Evolutionary conservation across 2,888 invertebrate species (phyloP).

Genomic region (Temnothorax ravouxi): DNA sequence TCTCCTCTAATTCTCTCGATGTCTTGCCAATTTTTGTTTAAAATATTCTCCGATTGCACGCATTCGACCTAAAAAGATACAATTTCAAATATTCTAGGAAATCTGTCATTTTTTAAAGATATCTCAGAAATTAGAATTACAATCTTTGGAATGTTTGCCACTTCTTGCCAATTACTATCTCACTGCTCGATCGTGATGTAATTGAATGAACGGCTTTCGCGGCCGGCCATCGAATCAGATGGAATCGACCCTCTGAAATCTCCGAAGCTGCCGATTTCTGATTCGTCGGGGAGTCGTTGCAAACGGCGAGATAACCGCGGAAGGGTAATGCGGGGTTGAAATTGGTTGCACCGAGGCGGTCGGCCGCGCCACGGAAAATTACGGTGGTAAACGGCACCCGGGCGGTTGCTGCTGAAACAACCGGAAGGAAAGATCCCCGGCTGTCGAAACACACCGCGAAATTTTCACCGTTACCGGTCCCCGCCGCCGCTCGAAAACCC

Average conservation of each 20-base stretch:
- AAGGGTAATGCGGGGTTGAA: constrained; percentile 45
- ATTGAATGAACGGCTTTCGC: constrained; percentile 13
- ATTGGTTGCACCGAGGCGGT: constrained; percentile 61
- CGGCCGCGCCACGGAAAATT: constrained; percentile 45
- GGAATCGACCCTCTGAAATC: not conserved
- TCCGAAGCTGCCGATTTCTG: constrained; percentile 27
- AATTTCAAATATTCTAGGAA: not conserved
- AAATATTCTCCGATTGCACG: too few species aligned
- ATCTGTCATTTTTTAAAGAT: too few species aligned
- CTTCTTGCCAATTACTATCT: not conserved
- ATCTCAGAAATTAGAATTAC: not conserved
- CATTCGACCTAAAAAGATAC: not conserved
- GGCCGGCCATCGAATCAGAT: not conserved
- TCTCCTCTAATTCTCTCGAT: not conserved
- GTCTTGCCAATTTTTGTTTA: not conserved
- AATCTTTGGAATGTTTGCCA: not conserved
- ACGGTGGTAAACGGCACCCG: constrained; percentile 45
- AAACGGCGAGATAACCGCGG: constrained; percentile 38
- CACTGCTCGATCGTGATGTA: not conserved
- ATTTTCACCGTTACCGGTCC: constrained; percentile 36
- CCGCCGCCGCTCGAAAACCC: constrained; percentile 34
- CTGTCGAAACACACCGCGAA: constrained; percentile 57
- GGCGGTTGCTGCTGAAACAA: constrained; percentile 31
- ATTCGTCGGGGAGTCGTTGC: constrained; percentile 8
- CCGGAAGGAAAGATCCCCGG: constrained; percentile 50